Conservation (phyloP, 1,140 invertebrate genomes). For the Atta texana region DNA sequence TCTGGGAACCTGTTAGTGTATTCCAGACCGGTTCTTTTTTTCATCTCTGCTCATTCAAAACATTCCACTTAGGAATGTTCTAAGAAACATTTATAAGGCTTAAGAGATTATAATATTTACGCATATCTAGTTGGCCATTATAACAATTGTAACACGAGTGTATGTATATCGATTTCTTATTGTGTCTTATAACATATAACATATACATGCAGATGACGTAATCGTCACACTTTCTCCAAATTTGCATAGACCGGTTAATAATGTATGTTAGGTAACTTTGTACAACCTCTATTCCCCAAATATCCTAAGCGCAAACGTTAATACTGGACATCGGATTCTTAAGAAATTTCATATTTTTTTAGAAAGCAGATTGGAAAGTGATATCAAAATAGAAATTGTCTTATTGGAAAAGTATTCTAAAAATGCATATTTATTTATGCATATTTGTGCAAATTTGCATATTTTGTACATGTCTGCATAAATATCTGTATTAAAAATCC, state of each 20-base stretch:
- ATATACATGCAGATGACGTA: background rate
- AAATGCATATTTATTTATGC: too few relatives aligned
- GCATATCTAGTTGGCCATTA: background rate
- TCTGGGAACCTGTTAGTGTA: slow-evolving; percentile 47
- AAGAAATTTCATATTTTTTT: too few relatives aligned
- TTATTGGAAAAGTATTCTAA: too few relatives aligned
- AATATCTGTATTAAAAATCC: too few relatives aligned
- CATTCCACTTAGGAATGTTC: background rate
- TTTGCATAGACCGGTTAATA: slow-evolving; percentile 29
- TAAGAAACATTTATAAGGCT: slow-evolving; percentile 16
- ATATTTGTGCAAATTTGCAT: too few relatives aligned
- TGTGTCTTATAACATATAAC: too few relatives aligned
- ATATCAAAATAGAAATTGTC: too few relatives aligned
- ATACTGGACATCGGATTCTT: too few relatives aligned
- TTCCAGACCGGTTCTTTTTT: slow-evolving; percentile 28
- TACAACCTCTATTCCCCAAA: slow-evolving; percentile 1
- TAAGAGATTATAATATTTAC: slow-evolving; percentile 18
- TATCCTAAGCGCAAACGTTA: background rate
- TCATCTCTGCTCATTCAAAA: slow-evolving; percentile 14
- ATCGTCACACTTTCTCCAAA: slow-evolving; percentile 35
- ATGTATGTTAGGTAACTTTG: background rate
- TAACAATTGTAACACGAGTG: background rate
- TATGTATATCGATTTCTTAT: background rate
- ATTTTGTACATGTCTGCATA: too few relatives aligned
- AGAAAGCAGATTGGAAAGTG: too few relatives aligned